These are phyloP conservation scores for Macrotis lagotis DNA, from an alignment of 2,113 vertebrate genomes.

Conservation along the genomic window DNA sequence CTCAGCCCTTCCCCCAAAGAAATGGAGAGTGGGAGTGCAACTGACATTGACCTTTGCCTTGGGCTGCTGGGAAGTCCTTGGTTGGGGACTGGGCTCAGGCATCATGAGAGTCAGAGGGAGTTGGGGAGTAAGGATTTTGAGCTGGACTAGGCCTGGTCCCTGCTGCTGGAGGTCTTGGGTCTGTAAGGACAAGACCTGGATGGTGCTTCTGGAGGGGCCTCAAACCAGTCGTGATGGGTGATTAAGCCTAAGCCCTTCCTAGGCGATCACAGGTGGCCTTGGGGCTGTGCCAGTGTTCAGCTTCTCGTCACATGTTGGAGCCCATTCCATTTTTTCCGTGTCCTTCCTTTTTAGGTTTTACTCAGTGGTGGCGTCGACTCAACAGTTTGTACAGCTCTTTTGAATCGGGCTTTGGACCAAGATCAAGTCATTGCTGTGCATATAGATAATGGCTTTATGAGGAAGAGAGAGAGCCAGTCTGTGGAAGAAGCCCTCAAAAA, in stretches of 20 bases:
- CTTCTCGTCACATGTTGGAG: neutral
- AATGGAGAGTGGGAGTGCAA: neutral
- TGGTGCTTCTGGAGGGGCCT: no score
- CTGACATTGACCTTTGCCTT: neutral
- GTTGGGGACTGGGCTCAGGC: no score
- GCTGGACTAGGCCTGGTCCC: no score
- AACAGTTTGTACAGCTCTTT: slow-evolving; percentile 96
- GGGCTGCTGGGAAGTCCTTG: no score
- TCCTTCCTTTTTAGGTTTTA: slow-evolving; percentile 87
- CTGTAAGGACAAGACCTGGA: no score
- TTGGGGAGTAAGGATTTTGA: no score
- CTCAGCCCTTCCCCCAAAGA: neutral
- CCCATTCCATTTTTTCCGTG: neutral
- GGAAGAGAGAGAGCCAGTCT: slow-evolving; percentile 95
- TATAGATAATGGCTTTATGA: slow-evolving; percentile 99
- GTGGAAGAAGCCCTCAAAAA: slow-evolving; percentile 98
- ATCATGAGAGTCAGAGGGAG: no score
- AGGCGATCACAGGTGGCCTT: neutral
- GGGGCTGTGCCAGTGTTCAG: neutral
- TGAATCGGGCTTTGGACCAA: slow-evolving; percentile 94
- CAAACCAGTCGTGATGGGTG: no score
- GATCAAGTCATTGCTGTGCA: slow-evolving; percentile 98
- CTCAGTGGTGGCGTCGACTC: slow-evolving; percentile 98
- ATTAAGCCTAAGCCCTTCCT: no score
- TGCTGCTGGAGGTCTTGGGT: no score